phyloP scores from a whole-genome alignment of 1,140 invertebrate species.

The Maconellicoccus hirsutus region DNA sequence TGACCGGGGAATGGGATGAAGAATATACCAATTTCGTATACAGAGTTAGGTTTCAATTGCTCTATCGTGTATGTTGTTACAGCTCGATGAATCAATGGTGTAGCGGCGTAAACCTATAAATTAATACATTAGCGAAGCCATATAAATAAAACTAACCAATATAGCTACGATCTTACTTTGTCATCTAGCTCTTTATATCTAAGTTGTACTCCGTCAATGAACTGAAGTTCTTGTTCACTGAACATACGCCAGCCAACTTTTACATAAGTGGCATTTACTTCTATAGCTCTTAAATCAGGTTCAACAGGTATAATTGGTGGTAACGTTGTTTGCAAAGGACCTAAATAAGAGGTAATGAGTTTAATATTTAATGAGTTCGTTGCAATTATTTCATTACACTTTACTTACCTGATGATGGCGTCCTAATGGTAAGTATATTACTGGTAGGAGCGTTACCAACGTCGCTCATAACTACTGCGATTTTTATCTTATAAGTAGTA shows the following conservation, averaged over 20 bases:
- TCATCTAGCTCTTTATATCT: slow-evolving; percentile 57
- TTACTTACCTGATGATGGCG: slow-evolving; percentile 39
- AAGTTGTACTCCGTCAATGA: slow-evolving; percentile 58
- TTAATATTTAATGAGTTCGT: not conserved
- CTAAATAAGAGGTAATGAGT: slow-evolving; percentile 25
- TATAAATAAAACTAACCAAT: not conserved
- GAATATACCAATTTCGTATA: slow-evolving; percentile 62
- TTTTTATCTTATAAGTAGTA: slow-evolving; percentile 68
- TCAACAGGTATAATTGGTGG: slow-evolving; percentile 55
- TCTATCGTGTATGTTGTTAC: slow-evolving; percentile 58
- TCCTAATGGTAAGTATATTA: slow-evolving; percentile 56
- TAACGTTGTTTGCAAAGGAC: slow-evolving; percentile 39
- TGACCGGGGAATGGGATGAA: slow-evolving; percentile 65
- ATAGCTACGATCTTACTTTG: slow-evolving; percentile 40
- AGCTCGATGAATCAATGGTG: slow-evolving; percentile 61
- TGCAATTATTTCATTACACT: not conserved
- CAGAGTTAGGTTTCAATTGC: slow-evolving; percentile 54
- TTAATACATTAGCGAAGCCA: too few species aligned
- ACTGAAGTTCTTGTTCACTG: slow-evolving; percentile 59
- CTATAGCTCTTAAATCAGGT: slow-evolving; percentile 53
- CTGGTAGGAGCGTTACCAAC: slow-evolving; percentile 59
- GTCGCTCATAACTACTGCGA: slow-evolving; percentile 58
- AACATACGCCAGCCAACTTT: slow-evolving; percentile 72
- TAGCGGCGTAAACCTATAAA: slow-evolving; percentile 51
- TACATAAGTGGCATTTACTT: slow-evolving; percentile 64